Evolutionary conservation across 2,888 invertebrate species (phyloP), one percentile per base, ranked within the genome.

Genomic region (Leptinotarsa peninsularis): DNA sequence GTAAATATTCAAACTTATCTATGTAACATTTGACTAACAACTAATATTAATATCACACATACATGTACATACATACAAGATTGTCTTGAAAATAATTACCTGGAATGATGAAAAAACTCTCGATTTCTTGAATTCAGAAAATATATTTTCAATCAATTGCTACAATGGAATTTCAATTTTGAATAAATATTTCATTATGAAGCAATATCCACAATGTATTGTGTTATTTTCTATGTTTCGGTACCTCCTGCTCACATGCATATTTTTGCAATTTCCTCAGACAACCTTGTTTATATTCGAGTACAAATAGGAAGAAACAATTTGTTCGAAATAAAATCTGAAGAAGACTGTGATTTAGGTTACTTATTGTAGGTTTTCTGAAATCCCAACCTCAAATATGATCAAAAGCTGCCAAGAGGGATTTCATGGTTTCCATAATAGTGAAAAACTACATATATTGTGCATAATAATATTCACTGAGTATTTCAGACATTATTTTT

Each of bases 241-340:
- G 43, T 43, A 43, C 10, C 43, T 43, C 10, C 13, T 43, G 43
- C 10, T 43, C 10, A 0, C 43, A 43, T 43, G 43, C 43, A 43
- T 3, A 43, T 43, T 43, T 43, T 43, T 43, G 10, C 10, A 43
- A 43, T 43, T 43, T 43, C 10, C 43, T 43, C 43, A 54, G 54
- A 54, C 54, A 54, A 10, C 7, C 54, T 54, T 54, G 54, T 54
- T 54, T 18, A 54, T 54, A 54, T 54, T 54, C 18, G 18, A 54
- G 54, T 54, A 54, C 54, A 54, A 18, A 54, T 54, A 54, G 54
- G 54, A 54, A 54, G 54, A 54, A 54, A 54, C 54, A 54, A 18
- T 54, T 54, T 54, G 54, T 18, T 54, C 54, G 18, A 54, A 54
- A 18, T 54, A 5, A 54, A 18, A 18, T n/a, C n/a, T 18, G 18